Percentiles rank a stretch among this genome's conserved stretches.
These are phyloP conservation scores for Darevskia mixta DNA, from an alignment of 2,797 vertebrate species.

Conservation along the genomic window DNA sequence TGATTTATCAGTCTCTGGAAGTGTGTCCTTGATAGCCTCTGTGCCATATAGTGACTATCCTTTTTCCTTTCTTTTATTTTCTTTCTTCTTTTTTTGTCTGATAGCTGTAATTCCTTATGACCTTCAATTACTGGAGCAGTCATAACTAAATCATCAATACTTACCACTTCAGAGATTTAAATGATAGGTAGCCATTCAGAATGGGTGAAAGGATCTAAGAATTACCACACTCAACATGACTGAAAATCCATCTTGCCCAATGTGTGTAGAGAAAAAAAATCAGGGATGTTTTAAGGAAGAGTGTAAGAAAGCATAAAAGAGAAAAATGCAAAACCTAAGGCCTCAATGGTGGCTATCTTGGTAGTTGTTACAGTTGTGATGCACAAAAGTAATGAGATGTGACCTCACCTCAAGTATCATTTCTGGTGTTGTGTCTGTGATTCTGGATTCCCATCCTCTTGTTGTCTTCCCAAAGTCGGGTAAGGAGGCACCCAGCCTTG, in stretches of 20 bases:
- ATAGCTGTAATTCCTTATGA: constrained; percentile 34
- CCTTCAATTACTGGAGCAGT: constrained; percentile 53
- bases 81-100: neutral
- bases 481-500: too few species aligned
- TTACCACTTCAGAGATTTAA: constrained; percentile 2
- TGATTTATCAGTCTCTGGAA: constrained; percentile 75
- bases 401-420: neutral
- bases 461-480: too few species aligned
- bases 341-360: neutral
- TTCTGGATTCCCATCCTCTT: neutral
- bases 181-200: neutral
- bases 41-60: constrained; percentile 20
- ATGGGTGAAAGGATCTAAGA: constrained; percentile 2
- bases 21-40: constrained; percentile 68
- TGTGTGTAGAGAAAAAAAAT: neutral
- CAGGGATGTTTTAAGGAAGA: neutral
- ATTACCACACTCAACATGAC: neutral
- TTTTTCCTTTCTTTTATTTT: neutral
- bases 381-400: neutral
- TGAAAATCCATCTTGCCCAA: constrained; percentile 14
- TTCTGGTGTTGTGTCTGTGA: neutral
- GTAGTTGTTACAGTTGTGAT: neutral
- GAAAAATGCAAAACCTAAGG: neutral
- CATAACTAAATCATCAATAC: neutral
- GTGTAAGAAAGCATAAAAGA: neutral